Percentiles rank a stretch among this genome's conserved stretches.
These are phyloP conservation scores for Cephonodes hylas DNA, from an alignment of 2,888 invertebrate species.

Conservation along the genomic window DNA sequence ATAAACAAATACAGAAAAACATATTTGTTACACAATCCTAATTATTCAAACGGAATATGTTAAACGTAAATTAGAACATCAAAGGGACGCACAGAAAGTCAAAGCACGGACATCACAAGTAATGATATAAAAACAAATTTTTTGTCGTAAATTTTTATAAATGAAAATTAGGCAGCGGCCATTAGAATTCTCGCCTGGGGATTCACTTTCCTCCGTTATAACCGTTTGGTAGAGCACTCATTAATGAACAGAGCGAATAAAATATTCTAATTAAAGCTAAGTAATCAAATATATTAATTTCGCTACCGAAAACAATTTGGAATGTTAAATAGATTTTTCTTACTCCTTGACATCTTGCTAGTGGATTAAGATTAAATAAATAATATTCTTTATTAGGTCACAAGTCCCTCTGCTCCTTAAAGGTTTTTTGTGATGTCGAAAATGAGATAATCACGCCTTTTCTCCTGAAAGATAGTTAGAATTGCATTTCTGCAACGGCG, in stretches of 20 bases:
- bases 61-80: not conserved
- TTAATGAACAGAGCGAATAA: slow-evolving; percentile 21
- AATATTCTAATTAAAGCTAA: not conserved
- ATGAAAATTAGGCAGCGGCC: slow-evolving; percentile 62
- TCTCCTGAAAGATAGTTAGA: no score
- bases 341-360: no score
- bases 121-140: slow-evolving; percentile 37
- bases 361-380: no score
- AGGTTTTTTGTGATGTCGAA: no score
- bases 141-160: slow-evolving; percentile 50
- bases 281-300: not conserved
- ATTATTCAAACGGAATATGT: not conserved
- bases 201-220: slow-evolving; percentile 50
- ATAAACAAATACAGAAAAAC: not conserved
- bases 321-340: no score
- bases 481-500: no score
- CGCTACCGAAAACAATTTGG: no score
- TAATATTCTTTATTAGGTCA: no score
- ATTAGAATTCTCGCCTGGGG: slow-evolving; percentile 56
- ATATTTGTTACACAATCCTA: not conserved
- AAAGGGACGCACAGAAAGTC: slow-evolving; percentile 15
- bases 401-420: no score
- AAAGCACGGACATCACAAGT: slow-evolving; percentile 34
- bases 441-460: no score
- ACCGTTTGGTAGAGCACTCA: slow-evolving; percentile 39